Percentiles rank a stretch among this genome's conserved stretches.
These are phyloP conservation scores for Oryzias dopingdopingensis DNA, from an alignment of 2,797 vertebrate species.

Conservation along the genomic window DNA sequence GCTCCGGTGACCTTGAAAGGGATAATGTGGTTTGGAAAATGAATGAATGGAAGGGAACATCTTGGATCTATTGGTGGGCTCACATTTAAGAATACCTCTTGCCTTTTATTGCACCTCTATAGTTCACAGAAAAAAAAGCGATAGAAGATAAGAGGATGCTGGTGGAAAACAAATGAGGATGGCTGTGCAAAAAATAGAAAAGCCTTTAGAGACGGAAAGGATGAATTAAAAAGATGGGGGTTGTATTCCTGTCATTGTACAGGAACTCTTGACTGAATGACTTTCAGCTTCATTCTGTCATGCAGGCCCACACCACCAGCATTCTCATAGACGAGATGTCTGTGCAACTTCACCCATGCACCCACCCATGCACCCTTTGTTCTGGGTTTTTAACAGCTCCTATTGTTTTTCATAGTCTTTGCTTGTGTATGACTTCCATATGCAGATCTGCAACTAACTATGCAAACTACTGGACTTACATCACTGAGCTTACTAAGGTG, in stretches of 20 bases:
- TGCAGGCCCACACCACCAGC: constrained; percentile 20
- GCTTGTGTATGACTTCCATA: constrained; percentile 65
- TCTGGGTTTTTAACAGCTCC: constrained; percentile 48
- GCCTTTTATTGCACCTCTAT: constrained; percentile 20
- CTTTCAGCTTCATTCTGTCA: constrained; percentile 33
- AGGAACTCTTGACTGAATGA: constrained; percentile 44
- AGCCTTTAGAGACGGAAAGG: not conserved
- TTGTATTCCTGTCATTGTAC: constrained; percentile 35
- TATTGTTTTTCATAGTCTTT: constrained; percentile 53
- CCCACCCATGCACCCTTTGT: constrained; percentile 31
- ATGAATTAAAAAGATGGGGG: constrained; percentile 12
- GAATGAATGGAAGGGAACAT: constrained; percentile 34
- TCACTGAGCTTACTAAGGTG: constrained; percentile 56
- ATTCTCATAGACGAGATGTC: constrained; percentile 50
- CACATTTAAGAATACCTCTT: constrained; percentile 13
- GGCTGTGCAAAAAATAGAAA: constrained; percentile 21
- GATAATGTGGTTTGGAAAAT: too few relatives aligned
- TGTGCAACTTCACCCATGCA: constrained; percentile 30
- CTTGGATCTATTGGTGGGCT: constrained; percentile 59
- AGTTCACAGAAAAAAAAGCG: constrained; percentile 35
- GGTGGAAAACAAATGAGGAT: constrained; percentile 36
- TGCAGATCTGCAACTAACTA: constrained; percentile 45
- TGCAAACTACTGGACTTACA: constrained; percentile 59
- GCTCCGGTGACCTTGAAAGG: too few relatives aligned
- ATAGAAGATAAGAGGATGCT: constrained; percentile 26